These are phyloP conservation scores for Palythoa grandis DNA, from an alignment of 92 coral and sea anemone species.

Conservation along the genomic window DNA sequence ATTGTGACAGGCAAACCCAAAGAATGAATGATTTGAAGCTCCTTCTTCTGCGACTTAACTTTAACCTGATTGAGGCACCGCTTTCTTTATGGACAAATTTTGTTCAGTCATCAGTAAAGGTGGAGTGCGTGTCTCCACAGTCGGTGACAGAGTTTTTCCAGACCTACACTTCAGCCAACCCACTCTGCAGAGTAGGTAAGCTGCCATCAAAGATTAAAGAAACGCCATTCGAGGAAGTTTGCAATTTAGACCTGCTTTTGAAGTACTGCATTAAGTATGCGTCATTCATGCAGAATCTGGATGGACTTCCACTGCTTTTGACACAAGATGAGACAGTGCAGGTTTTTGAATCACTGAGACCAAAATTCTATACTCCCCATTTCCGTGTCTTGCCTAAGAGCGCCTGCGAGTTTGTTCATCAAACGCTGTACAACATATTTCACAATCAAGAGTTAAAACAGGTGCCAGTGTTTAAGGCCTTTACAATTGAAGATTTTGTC, in stretches of 20 bases:
- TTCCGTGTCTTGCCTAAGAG: constrained; percentile 53
- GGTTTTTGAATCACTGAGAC: constrained; percentile 42
- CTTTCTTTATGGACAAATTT: constrained; percentile 35
- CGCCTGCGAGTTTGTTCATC: constrained; percentile 54
- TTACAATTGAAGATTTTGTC: constrained; percentile 65
- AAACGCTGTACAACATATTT: constrained; percentile 35
- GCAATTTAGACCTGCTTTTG: constrained; percentile 48
- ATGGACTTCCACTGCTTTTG: constrained; percentile 77
- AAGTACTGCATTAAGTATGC: constrained; percentile 61
- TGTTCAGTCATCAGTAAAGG: constrained; percentile 24
- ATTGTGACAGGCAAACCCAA: background rate
- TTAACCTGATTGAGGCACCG: constrained; percentile 66
- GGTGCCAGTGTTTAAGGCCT: constrained; percentile 52
- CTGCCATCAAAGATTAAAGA: constrained; percentile 40
- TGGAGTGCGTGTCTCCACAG: constrained; percentile 45
- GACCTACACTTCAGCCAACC: constrained; percentile 20
- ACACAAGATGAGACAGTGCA: constrained; percentile 75
- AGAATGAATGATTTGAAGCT: constrained; percentile 12
- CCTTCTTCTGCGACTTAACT: constrained; percentile 62
- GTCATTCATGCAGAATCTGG: constrained; percentile 49
- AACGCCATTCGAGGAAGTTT: constrained; percentile 53
- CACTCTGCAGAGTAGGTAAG: constrained; percentile 52
- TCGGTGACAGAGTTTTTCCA: constrained; percentile 58
- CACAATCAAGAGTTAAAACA: background rate
- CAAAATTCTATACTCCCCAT: constrained; percentile 52